A percentile compares a stretch with the other conserved stretches of the same genome.
phyloP scores from a whole-genome alignment of 2,888 invertebrate genomes.

The Chrysodeixis includens region DNA sequence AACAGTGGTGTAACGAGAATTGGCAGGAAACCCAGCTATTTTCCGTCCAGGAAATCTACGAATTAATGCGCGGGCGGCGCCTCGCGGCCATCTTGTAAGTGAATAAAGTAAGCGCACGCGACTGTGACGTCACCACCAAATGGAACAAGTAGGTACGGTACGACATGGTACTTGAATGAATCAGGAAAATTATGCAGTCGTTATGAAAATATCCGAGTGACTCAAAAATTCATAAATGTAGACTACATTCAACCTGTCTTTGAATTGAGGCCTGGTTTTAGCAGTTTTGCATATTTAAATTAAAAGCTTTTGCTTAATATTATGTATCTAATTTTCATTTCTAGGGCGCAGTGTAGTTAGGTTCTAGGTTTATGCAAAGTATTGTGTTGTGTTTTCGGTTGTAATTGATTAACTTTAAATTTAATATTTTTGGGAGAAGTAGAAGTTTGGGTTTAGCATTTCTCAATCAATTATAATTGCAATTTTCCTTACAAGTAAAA shows the following conservation, averaged over 20 bases:
- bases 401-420: no score
- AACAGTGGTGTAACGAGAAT: not conserved
- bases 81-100: constrained; percentile 10
- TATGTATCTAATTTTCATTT: constrained; percentile 31
- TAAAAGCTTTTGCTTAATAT: constrained; percentile 34
- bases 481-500: no score
- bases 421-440: no score
- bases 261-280: constrained; percentile 28
- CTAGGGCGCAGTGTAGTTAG: constrained; percentile 16
- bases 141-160: constrained; percentile 21
- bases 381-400: not conserved
- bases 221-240: constrained; percentile 51
- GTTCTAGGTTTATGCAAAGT: not conserved
- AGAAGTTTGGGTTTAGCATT: no score
- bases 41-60: constrained; percentile 8
- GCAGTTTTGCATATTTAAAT: constrained; percentile 54
- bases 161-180: constrained; percentile 30
- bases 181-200: constrained; percentile 32
- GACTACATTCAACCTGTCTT: constrained; percentile 35
- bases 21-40: constrained; percentile 13
- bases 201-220: constrained; percentile 30
- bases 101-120: constrained; percentile 30
- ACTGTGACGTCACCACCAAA: constrained; percentile 26
- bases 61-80: constrained; percentile 6
- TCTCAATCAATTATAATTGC: no score